Conservation (phyloP, 2,797 vertebrate genomes). For the Meriones psammophilus region DNA sequence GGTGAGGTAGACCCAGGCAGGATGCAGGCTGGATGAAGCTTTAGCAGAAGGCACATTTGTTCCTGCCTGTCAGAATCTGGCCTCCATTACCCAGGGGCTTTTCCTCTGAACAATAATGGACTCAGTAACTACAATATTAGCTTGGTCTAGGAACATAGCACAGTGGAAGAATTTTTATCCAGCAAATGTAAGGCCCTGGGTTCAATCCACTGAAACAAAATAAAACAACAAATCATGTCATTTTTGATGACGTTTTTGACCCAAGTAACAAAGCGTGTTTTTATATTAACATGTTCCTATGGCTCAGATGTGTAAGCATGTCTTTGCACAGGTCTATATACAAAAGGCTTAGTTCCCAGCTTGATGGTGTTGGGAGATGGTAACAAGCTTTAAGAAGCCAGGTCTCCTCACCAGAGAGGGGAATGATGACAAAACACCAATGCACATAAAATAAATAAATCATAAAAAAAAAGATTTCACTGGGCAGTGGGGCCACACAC, state of each 20-base stretch:
- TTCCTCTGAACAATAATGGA: no score
- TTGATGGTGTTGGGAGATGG: not conserved
- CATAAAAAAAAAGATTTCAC: no score
- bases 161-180: no score
- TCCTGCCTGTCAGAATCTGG: not conserved
- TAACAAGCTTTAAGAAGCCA: not conserved
- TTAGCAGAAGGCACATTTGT: not conserved
- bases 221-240: not conserved
- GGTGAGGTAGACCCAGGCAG: not conserved
- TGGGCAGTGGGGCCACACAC: not conserved
- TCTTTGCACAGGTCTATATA: not conserved
- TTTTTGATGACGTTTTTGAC: not conserved
- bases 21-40: not conserved
- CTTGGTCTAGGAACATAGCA: not conserved
- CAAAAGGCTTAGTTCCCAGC: not conserved
- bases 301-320: not conserved
- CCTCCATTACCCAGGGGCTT: not conserved
- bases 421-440: not conserved
- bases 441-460: no score
- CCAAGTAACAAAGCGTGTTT: constrained; percentile 4
- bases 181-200: not conserved
- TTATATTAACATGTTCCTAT: not conserved
- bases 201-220: not conserved
- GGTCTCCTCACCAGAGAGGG: not conserved
- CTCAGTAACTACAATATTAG: not conserved